Percentiles rank a stretch among this genome's conserved stretches.
These are phyloP conservation scores for Dyspetes luteomarginatus DNA, from an alignment of 2,888 invertebrate genomes.

Conservation along the genomic window DNA sequence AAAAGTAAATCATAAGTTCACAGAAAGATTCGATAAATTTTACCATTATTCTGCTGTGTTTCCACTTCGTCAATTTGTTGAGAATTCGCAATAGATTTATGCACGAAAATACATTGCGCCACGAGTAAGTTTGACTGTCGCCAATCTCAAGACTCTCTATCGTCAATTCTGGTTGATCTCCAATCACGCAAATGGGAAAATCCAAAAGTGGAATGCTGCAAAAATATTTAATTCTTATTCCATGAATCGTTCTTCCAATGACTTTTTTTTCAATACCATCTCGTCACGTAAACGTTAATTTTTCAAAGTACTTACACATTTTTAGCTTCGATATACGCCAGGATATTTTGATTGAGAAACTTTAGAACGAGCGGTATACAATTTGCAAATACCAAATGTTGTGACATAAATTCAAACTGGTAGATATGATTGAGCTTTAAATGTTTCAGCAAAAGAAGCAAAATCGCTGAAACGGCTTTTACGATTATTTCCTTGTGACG, in stretches of 20 bases:
- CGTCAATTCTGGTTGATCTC: slow-evolving; percentile 96
- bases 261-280: background rate
- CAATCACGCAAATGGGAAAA: slow-evolving; percentile 98
- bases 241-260: background rate
- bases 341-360: slow-evolving; percentile 99
- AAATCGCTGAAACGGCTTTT: slow-evolving; percentile 96
- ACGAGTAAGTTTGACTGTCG: slow-evolving; percentile 94
- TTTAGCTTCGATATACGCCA: slow-evolving; percentile 96
- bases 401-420: slow-evolving; percentile 99
- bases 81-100: slow-evolving; percentile 97
- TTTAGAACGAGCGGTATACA: slow-evolving; percentile 99
- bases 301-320: slow-evolving; percentile 87
- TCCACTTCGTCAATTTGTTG: slow-evolving; percentile 99
- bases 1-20: too few species aligned
- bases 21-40: slow-evolving; percentile 46
- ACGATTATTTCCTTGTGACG: slow-evolving; percentile 99
- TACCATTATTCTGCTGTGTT: slow-evolving; percentile 98
- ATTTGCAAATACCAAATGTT: slow-evolving; percentile 99
- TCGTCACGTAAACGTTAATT: background rate
- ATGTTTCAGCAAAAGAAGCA: slow-evolving; percentile 96
- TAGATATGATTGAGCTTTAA: slow-evolving; percentile 99
- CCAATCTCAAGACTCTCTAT: slow-evolving; percentile 95
- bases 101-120: slow-evolving; percentile 99
- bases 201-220: slow-evolving; percentile 94
- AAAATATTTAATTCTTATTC: slow-evolving; percentile 31